phyloP scores from a whole-genome alignment of 92 coral and sea anemone genomes.

The Nematostella vectensis region DNA sequence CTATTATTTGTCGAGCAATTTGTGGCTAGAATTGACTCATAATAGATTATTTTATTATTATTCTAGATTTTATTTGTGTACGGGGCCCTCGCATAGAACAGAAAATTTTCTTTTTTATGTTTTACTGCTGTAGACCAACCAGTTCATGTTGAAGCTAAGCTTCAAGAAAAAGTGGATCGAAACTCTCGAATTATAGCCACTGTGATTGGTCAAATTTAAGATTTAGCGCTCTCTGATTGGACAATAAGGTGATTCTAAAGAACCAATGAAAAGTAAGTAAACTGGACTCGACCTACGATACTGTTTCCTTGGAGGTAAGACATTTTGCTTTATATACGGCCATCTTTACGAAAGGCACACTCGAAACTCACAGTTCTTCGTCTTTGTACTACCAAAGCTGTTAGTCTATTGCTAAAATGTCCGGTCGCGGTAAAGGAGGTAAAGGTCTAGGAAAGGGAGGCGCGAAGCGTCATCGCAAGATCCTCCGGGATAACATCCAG shows the following conservation, averaged over 20 bases:
- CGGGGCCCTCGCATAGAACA: too few relatives aligned
- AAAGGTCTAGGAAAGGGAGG: constrained; percentile 93
- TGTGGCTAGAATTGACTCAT: too few relatives aligned
- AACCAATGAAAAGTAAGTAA: constrained; percentile 11
- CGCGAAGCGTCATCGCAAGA: constrained; percentile 92
- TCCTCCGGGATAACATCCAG: constrained; percentile 90
- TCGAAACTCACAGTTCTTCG: neutral
- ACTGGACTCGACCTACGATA: neutral
- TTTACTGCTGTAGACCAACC: too few relatives aligned
- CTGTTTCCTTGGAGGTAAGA: constrained; percentile 30
- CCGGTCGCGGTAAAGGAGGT: constrained; percentile 96
- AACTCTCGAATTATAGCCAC: neutral
- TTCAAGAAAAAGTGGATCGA: constrained; percentile 20
- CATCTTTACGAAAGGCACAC: neutral
- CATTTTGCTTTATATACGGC: constrained; percentile 3
- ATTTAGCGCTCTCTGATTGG: constrained; percentile 11
- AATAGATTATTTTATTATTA: too few relatives aligned
- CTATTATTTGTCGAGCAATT: too few relatives aligned
- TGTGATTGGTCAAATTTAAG: constrained; percentile 9
- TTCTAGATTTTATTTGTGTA: too few relatives aligned
- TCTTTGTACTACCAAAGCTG: neutral
- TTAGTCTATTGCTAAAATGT: constrained; percentile 45
- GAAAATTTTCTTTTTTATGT: too few relatives aligned
- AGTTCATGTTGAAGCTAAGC: too few relatives aligned
- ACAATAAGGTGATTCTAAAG: neutral